A percentile compares a stretch with the other conserved stretches of the same genome.
Evolutionary conservation across 92 coral and sea anemone species (phyloP).

Genomic region (Ricordea florida): DNA sequence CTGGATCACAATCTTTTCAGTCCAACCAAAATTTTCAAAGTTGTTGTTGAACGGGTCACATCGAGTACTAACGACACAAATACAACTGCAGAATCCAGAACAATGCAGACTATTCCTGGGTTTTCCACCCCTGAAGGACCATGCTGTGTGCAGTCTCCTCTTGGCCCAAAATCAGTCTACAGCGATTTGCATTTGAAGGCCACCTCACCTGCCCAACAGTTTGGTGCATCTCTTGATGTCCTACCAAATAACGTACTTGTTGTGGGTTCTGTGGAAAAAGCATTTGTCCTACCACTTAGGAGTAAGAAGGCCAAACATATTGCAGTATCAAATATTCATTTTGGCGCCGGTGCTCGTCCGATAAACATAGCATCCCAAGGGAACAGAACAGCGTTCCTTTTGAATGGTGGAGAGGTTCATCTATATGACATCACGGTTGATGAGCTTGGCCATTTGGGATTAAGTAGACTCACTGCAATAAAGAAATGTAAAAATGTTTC

Average conservation of each 20-base stretch:
- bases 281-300: conserved; percentile 59
- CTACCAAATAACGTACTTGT: conserved; percentile 61
- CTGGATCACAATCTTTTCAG: conserved; percentile 64
- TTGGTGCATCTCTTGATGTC: conserved; percentile 74
- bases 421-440: conserved; percentile 33
- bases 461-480: background rate
- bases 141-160: conserved; percentile 69
- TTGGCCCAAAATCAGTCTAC: conserved; percentile 31
- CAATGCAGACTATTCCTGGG: conserved; percentile 70
- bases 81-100: conserved; percentile 68
- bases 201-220: conserved; percentile 47
- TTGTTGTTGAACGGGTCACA: conserved; percentile 73
- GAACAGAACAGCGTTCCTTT: conserved; percentile 37
- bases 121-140: conserved; percentile 81
- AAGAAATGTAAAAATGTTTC: conserved; percentile 21
- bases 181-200: conserved; percentile 87
- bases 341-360: background rate
- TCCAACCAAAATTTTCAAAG: conserved; percentile 72
- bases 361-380: conserved; percentile 26
- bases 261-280: conserved; percentile 64
- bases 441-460: conserved; percentile 10
- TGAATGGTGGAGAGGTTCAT: conserved; percentile 27
- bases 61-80: conserved; percentile 83
- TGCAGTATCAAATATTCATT: conserved; percentile 15
- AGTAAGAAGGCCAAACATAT: conserved; percentile 33